phyloP scores from a whole-genome alignment of 2,888 invertebrate species.

The Agonopterix arenella region DNA sequence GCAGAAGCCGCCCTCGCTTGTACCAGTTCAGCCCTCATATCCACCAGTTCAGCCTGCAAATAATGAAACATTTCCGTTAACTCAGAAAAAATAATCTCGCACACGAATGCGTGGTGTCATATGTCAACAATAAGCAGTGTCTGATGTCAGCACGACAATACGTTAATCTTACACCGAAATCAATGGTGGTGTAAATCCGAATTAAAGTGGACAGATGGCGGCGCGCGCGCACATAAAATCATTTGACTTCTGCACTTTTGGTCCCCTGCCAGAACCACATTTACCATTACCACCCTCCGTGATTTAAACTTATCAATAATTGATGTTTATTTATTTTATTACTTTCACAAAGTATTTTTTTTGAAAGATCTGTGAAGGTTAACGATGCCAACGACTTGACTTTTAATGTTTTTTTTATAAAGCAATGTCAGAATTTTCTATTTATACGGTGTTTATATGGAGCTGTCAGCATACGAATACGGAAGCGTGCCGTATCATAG shows the following conservation, averaged over 20 bases:
- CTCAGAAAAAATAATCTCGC: not conserved
- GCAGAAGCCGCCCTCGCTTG: constrained; percentile 78
- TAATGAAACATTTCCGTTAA: constrained; percentile 18
- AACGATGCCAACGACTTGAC: no score
- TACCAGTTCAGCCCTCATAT: constrained; percentile 84
- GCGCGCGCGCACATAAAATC: constrained; percentile 49
- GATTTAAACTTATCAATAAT: not conserved
- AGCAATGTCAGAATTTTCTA: no score
- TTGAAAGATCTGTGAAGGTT: no score
- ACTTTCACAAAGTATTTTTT: no score
- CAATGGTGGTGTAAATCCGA: constrained; percentile 57
- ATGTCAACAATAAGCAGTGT: constrained; percentile 48
- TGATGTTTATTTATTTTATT: no score
- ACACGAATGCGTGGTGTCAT: constrained; percentile 25
- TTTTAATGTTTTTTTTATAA: no score
- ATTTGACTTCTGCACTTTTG: constrained; percentile 37
- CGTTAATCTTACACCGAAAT: constrained; percentile 46
- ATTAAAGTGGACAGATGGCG: constrained; percentile 45
- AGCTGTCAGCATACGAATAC: constrained; percentile 2
- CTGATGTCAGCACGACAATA: constrained; percentile 47
- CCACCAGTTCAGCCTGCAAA: constrained; percentile 85
- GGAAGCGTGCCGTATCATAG: constrained; percentile 5
- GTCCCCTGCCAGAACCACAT: not conserved
- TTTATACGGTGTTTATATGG: not conserved
- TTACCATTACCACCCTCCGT: not conserved